Evolutionary conservation across 2,113 vertebrate species (phyloP).

Genomic region (Mungos mungo): DNA sequence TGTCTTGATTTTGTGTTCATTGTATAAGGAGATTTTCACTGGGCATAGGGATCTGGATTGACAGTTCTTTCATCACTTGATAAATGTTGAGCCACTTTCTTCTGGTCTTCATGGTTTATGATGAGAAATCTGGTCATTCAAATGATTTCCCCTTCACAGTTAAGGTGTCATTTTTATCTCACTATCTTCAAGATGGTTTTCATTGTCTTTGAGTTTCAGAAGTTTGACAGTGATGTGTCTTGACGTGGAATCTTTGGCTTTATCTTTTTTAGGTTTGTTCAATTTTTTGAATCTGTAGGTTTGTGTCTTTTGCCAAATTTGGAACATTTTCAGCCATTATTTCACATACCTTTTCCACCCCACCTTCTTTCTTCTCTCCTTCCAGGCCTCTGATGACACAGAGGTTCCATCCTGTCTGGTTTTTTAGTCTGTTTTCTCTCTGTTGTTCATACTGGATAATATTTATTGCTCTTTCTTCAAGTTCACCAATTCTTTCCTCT

Average conservation of each 20-base stretch:
- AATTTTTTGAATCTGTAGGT: not conserved
- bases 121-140: not conserved
- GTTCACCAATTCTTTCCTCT: not conserved
- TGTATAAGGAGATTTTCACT: slow-evolving; percentile 27
- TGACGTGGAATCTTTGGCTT: not conserved
- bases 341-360: not conserved
- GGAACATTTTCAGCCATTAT: not conserved
- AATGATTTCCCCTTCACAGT: not conserved
- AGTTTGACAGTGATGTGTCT: not conserved
- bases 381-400: not conserved
- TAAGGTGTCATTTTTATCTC: not conserved
- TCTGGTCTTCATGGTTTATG: not conserved
- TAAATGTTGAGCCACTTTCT: not conserved
- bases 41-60: not conserved
- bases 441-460: not conserved
- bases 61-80: not conserved
- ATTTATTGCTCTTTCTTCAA: not conserved
- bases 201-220: slow-evolving; percentile 32
- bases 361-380: not conserved
- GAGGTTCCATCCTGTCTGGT: not conserved
- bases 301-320: slow-evolving; percentile 31
- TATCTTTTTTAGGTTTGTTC: not conserved
- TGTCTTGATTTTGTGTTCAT: not conserved
- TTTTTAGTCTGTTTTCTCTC: not conserved
- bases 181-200: not conserved